Conservation (phyloP, 2,113 vertebrate species). For the Vidua chalybeata region DNA sequence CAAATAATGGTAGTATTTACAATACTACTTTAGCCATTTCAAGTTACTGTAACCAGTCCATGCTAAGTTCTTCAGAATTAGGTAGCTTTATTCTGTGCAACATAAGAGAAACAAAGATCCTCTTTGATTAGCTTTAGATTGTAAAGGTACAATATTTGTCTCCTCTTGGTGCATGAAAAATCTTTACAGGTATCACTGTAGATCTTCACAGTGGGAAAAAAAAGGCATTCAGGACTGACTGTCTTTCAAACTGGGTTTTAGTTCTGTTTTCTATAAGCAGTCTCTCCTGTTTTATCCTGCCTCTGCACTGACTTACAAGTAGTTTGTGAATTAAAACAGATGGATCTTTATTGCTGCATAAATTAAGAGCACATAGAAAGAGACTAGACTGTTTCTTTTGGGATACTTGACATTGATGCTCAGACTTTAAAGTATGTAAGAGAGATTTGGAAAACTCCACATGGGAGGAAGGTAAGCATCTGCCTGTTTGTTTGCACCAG, state of each 20-base stretch:
- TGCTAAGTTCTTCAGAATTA: background rate
- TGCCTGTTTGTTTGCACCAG: background rate
- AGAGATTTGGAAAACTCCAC: background rate
- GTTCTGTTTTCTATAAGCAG: background rate
- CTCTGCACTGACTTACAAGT: background rate
- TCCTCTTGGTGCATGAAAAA: background rate
- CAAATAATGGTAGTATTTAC: background rate
- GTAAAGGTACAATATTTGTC: background rate
- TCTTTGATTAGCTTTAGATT: background rate
- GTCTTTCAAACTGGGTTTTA: background rate
- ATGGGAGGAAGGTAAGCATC: background rate
- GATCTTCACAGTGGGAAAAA: background rate
- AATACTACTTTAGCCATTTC: background rate
- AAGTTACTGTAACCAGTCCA: background rate
- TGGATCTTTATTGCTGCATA: background rate
- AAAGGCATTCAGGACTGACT: background rate
- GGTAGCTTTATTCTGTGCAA: background rate
- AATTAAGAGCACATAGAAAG: background rate
- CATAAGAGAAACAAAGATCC: background rate
- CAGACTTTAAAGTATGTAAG: background rate
- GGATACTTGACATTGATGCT: background rate
- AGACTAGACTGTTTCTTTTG: background rate
- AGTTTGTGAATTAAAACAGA: background rate
- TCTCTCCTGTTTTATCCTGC: background rate
- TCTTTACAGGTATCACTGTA: background rate